phyloP scores from a whole-genome alignment of 2,113 vertebrate species.

The Agelaius tricolor region DNA sequence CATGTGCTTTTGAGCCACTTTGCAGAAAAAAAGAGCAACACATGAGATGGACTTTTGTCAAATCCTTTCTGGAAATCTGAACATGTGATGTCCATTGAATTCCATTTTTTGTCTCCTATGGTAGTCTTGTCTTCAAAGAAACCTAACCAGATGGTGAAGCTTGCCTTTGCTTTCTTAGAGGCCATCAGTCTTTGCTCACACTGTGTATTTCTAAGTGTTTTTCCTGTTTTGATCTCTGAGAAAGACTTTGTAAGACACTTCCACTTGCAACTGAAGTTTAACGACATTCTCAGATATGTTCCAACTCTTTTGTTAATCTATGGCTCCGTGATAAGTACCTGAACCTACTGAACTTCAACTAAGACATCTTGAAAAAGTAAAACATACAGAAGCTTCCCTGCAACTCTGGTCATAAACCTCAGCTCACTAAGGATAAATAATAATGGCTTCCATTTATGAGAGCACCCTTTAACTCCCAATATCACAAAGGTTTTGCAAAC shows the following conservation, averaged over 20 bases:
- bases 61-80: constrained; percentile 44
- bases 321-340: neutral
- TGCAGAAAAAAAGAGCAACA: constrained; percentile 41
- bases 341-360: constrained; percentile 19
- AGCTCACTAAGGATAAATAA: neutral
- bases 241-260: constrained; percentile 46
- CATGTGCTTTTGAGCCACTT: constrained; percentile 46
- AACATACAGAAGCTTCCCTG: neutral
- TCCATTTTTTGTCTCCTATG: constrained; percentile 36
- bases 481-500: neutral
- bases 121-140: constrained; percentile 53
- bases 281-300: neutral
- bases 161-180: constrained; percentile 43
- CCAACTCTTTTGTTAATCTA: constrained; percentile 26
- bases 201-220: constrained; percentile 65
- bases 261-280: constrained; percentile 40
- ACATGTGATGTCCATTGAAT: constrained; percentile 43
- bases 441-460: neutral
- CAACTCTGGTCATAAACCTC: neutral
- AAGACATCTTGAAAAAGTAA: constrained; percentile 3
- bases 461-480: neutral
- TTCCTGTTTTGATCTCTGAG: constrained; percentile 50
- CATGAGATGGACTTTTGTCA: constrained; percentile 47
- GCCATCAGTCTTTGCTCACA: constrained; percentile 42
- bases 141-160: constrained; percentile 27